Percentiles rank a stretch among this genome's conserved stretches.
Evolutionary conservation across 1,140 invertebrate genomes (phyloP).

Genomic region (Sminthurides bifidus): DNA sequence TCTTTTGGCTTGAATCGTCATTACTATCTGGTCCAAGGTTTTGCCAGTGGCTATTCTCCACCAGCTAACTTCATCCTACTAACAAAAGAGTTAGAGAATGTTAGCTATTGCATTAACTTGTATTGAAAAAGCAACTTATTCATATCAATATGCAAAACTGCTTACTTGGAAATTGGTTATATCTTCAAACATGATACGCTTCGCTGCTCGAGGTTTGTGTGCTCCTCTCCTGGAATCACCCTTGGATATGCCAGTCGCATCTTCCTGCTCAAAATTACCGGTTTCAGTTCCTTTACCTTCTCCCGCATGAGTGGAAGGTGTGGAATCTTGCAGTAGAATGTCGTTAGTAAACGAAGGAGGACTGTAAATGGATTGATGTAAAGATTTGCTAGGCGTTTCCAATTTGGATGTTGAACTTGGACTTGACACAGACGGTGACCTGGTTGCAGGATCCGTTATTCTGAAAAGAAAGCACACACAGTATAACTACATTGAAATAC

Average conservation of each 20-base stretch:
- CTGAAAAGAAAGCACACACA: too few relatives aligned
- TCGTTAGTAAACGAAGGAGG: constrained; percentile 21
- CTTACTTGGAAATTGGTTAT: constrained; percentile 5
- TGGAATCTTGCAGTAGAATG: not conserved
- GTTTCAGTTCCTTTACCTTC: too few relatives aligned
- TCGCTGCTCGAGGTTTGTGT: constrained; percentile 4
- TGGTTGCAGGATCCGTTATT: not conserved
- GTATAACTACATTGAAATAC: too few relatives aligned
- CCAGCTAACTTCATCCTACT: constrained; percentile 7
- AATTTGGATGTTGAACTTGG: not conserved
- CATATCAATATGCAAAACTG: not conserved
- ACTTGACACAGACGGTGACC: not conserved
- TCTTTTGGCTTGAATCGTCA: constrained; percentile 5
- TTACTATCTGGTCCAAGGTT: constrained; percentile 2
- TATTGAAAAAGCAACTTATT: too few relatives aligned
- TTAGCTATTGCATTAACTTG: too few relatives aligned
- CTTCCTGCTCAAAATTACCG: not conserved
- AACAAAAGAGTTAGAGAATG: not conserved
- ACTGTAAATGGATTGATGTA: constrained; percentile 20
- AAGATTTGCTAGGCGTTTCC: constrained; percentile 20
- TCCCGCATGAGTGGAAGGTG: not conserved
- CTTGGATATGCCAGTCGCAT: not conserved
- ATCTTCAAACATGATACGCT: constrained; percentile 7
- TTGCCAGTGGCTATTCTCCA: constrained; percentile 1
- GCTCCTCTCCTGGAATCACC: not conserved